Evolutionary conservation across 2,888 invertebrate species (phyloP), one percentile per base, ranked within the genome.

Genomic region (Eupithecia abbreviata): DNA sequence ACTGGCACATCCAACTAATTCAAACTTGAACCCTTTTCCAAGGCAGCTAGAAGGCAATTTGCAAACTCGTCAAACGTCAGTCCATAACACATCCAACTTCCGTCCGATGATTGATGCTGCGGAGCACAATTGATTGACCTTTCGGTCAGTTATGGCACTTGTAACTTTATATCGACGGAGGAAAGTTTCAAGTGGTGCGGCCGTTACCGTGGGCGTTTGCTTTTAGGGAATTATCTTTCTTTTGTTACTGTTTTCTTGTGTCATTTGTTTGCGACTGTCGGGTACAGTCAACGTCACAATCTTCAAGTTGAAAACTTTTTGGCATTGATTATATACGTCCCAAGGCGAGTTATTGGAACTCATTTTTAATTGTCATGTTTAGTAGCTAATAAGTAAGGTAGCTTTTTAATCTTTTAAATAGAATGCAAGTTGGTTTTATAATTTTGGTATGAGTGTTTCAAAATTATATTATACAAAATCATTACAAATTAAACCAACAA

Each of bases 101-200:
- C 76, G 69, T 71, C 68, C 62, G n/a, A 76, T 80, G 81, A 81
- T 81, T 70, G 80, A 81, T 81, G 71, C 67, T 70, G 51, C 12
- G 43, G 62, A 62, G 15, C 71, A 43, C 43, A 76, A 75, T 75
- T 66, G 78, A 80, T 78, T 75, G 78, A 78, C 72, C 76, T 69
- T 71, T 68, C 43, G 74, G 72, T 77, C 72, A 71, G 71, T 66
- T 75, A 73, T 5, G 43, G 73, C 42, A 78, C 71, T 76, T 70
- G 67, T 71, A 68, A 75, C 75, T 75, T 73, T 75, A 68, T 65
- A 73, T 62, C 71, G 47, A 45, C 18, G 41, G 58, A 13, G 6
- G 18, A 78, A 68, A 73, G 78, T 73, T 71, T 71, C n/a, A 75
- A 73, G 68, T 73, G 73, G 75, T 58, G 62, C 67, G 72, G 6